A percentile compares a stretch with the other conserved stretches of the same genome.
phyloP scores from a whole-genome alignment of 2,113 vertebrate species.

The Caranx ignobilis region DNA sequence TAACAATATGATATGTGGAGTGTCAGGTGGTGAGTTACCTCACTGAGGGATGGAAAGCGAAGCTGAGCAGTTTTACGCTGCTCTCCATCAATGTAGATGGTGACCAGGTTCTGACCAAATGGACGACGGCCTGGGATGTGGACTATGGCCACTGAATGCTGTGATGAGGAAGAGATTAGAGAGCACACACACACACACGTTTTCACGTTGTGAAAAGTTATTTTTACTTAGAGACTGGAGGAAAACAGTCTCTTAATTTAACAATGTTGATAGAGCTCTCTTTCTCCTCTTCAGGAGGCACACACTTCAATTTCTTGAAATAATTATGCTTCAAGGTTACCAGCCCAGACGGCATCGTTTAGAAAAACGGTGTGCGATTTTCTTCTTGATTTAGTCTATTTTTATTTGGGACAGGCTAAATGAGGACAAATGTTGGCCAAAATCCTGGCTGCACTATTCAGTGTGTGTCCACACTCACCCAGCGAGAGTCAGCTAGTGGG shows the following conservation, averaged over 20 bases:
- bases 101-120: slow-evolving; percentile 94
- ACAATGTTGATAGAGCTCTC: neutral
- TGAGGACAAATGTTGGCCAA: neutral
- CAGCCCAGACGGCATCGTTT: neutral
- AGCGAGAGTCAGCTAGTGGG: slow-evolving; percentile 87
- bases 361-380: slow-evolving; percentile 2
- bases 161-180: slow-evolving; percentile 12
- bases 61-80: slow-evolving; percentile 87
- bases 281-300: neutral
- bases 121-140: slow-evolving; percentile 91
- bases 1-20: neutral
- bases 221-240: neutral
- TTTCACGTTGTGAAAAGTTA: neutral
- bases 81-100: slow-evolving; percentile 90
- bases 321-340: slow-evolving; percentile 7
- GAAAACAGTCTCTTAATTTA: neutral
- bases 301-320: neutral
- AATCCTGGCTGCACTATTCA: neutral
- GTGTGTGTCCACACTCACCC: slow-evolving; percentile 85
- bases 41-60: slow-evolving; percentile 93
- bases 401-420: slow-evolving; percentile 26
- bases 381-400: slow-evolving; percentile 19
- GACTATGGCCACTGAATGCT: slow-evolving; percentile 93
- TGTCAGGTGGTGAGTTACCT: slow-evolving; percentile 82
- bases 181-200: neutral